These are phyloP conservation scores for Hormaphis cornu DNA, from an alignment of 1,140 invertebrate genomes.

Conservation along the genomic window DNA sequence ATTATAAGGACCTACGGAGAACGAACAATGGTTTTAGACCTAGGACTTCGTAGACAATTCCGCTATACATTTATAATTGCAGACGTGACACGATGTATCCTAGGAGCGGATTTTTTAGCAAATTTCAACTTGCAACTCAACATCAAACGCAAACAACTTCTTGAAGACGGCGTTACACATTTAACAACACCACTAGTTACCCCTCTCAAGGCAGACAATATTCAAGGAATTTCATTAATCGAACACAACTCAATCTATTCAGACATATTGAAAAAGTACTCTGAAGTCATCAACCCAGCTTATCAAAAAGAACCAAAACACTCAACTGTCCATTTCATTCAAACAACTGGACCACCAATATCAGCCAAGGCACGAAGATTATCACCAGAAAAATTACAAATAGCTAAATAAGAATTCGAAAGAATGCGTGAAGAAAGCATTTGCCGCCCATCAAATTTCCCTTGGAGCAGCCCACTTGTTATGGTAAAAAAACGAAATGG, in stretches of 20 bases:
- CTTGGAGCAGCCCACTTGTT: constrained; percentile 45
- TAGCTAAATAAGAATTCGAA: constrained; percentile 38
- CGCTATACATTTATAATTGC: constrained; percentile 7
- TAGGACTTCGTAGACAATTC: not conserved
- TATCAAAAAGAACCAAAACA: constrained; percentile 1
- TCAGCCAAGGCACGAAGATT: not conserved
- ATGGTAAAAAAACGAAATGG: constrained; percentile 43
- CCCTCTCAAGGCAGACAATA: not conserved
- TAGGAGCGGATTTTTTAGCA: constrained; percentile 6
- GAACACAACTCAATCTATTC: not conserved
- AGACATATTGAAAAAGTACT: not conserved
- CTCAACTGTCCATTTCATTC: not conserved
- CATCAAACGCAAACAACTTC: not conserved
- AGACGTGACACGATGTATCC: not conserved
- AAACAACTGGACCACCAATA: not conserved
- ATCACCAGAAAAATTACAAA: not conserved
- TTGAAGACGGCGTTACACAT: not conserved
- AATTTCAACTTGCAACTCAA: not conserved
- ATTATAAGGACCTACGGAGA: not conserved
- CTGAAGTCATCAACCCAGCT: not conserved
- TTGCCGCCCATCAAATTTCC: constrained; percentile 31
- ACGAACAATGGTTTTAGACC: not conserved
- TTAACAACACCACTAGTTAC: not conserved
- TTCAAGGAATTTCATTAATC: not conserved
- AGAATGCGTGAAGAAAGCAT: constrained; percentile 38